Evolutionary conservation across 1,140 invertebrate species (phyloP).

Genomic region (Acarapis woodi): DNA sequence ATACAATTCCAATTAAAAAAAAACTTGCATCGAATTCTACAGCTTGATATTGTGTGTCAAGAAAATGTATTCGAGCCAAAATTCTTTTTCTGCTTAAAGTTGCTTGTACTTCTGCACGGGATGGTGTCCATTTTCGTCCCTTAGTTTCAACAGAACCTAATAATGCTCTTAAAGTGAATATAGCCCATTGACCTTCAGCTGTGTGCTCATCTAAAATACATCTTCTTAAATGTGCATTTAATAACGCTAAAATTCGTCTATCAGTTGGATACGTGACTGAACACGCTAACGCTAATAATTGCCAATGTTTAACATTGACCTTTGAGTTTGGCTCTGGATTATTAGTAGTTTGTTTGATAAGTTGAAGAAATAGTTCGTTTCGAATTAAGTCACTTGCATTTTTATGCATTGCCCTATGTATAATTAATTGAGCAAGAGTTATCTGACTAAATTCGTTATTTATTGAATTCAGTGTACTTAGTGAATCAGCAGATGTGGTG

Average conservation of each 20-base stretch:
- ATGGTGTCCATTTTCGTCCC: conserved; percentile 64
- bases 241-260: conserved; percentile 47
- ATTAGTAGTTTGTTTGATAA: conserved; percentile 79
- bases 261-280: conserved; percentile 58
- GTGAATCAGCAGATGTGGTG: neutral
- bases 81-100: conserved; percentile 64
- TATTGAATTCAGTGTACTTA: neutral
- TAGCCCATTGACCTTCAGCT: conserved; percentile 74
- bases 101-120: conserved; percentile 66
- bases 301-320: conserved; percentile 68
- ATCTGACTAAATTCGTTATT: conserved; percentile 53
- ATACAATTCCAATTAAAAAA: too few species aligned
- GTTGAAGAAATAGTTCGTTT: conserved; percentile 66
- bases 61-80: conserved; percentile 65
- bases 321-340: conserved; percentile 50
- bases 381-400: conserved; percentile 34
- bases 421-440: conserved; percentile 50
- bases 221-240: conserved; percentile 62
- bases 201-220: conserved; percentile 60
- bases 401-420: conserved; percentile 63
- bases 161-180: conserved; percentile 56
- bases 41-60: conserved; percentile 78
- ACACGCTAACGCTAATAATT: conserved; percentile 54
- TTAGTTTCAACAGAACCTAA: conserved; percentile 45
- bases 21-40: conserved; percentile 80